phyloP scores from a whole-genome alignment of 1,140 invertebrate species.

The Colletes latitarsis region DNA sequence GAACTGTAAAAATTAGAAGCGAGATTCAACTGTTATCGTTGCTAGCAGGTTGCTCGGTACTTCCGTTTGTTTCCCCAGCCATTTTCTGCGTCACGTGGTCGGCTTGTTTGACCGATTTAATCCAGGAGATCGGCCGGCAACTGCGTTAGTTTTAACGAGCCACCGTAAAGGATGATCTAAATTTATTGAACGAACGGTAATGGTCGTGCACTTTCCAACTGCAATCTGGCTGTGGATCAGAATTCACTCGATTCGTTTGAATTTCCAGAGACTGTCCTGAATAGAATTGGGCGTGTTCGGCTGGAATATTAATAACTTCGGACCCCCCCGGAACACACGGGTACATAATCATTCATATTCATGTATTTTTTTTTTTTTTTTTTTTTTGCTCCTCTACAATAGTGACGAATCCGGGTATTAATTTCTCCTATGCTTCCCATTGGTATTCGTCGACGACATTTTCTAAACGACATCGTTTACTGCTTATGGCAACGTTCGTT shows the following conservation, averaged over 20 bases:
- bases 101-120: constrained; percentile 36
- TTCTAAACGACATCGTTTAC: neutral
- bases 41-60: neutral
- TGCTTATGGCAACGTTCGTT: neutral
- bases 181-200: constrained; percentile 59
- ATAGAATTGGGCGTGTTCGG: constrained; percentile 44
- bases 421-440: constrained; percentile 5
- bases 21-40: constrained; percentile 7
- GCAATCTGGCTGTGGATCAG: constrained; percentile 48
- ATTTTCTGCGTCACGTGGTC: constrained; percentile 16
- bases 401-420: constrained; percentile 23
- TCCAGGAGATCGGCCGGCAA: constrained; percentile 17
- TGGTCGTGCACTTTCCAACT: constrained; percentile 45
- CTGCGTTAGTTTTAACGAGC: constrained; percentile 51
- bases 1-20: constrained; percentile 18
- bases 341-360: constrained; percentile 36
- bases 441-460: constrained; percentile 3
- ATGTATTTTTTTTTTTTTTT: constrained; percentile 2
- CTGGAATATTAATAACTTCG: constrained; percentile 59
- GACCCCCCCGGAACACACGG: constrained; percentile 11
- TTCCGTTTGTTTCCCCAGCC: constrained; percentile 28
- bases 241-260: constrained; percentile 48
- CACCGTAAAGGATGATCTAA: constrained; percentile 54
- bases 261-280: constrained; percentile 39
- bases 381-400: neutral